These are phyloP conservation scores for Bufo bufo DNA, from an alignment of 2,113 vertebrate species.

Conservation along the genomic window DNA sequence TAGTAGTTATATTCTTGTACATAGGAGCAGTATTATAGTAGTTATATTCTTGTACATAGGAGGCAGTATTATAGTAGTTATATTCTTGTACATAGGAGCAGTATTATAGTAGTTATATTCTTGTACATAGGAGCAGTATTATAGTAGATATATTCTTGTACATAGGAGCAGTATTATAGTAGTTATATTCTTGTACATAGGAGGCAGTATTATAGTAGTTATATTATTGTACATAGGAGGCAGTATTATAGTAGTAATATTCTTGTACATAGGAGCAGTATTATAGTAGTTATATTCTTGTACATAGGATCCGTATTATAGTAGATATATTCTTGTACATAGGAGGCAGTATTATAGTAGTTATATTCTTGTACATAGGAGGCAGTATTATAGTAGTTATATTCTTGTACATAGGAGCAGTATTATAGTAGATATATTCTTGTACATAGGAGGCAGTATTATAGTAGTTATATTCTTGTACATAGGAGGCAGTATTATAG, in stretches of 20 bases:
- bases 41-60: not conserved
- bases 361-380: not conserved
- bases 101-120: constrained; percentile 11
- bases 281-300: constrained; percentile 10
- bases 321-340: not conserved
- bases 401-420: not conserved
- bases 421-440: constrained; percentile 7
- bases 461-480: constrained; percentile 6
- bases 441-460: not conserved
- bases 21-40: not conserved
- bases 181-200: constrained; percentile 13
- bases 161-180: constrained; percentile 11
- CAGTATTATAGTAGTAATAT: not conserved
- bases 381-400: constrained; percentile 2
- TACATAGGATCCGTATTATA: not conserved
- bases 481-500: not conserved
- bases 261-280: constrained; percentile 1
- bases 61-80: constrained; percentile 4
- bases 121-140: not conserved
- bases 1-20: not conserved
- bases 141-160: constrained; percentile 8
- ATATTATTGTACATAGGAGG: not conserved
- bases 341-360: constrained; percentile 5
- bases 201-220: constrained; percentile 15
- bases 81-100: not conserved